phyloP scores from a whole-genome alignment of 2,113 vertebrate genomes.

The Prolemur simus region DNA sequence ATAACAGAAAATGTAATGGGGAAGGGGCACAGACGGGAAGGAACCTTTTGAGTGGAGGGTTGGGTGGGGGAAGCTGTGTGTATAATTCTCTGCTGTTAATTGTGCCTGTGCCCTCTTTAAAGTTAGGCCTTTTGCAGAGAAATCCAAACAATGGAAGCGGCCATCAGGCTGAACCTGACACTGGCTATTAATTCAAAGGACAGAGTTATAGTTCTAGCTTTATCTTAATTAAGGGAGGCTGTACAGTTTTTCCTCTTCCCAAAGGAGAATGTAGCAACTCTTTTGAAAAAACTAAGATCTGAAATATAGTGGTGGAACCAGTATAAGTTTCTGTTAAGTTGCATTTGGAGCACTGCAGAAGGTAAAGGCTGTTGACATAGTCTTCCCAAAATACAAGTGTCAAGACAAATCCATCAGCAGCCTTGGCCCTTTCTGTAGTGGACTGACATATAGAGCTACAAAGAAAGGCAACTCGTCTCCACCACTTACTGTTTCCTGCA shows the following conservation, averaged over 20 bases:
- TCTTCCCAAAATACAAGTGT: neutral
- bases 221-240: neutral
- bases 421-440: neutral
- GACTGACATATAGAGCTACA: neutral
- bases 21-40: neutral
- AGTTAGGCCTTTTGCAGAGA: neutral
- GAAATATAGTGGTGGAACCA: neutral
- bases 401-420: neutral
- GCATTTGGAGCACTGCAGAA: neutral
- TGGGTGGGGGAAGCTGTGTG: neutral
- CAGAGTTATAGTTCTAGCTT: neutral
- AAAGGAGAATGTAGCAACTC: neutral
- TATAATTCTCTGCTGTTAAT: neutral
- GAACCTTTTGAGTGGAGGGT: too few relatives aligned
- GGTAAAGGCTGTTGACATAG: neutral
- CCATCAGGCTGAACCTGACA: neutral
- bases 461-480: neutral
- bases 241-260: conserved; percentile 1
- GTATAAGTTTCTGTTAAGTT: neutral
- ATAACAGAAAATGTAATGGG: neutral
- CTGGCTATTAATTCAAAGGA: neutral
- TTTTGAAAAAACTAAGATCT: neutral
- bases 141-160: neutral
- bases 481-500: neutral
- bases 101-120: neutral